A percentile compares a stretch with the other conserved stretches of the same genome.
Evolutionary conservation across 2,797 vertebrate species (phyloP).

Genomic region (Spatula versicolor): DNA sequence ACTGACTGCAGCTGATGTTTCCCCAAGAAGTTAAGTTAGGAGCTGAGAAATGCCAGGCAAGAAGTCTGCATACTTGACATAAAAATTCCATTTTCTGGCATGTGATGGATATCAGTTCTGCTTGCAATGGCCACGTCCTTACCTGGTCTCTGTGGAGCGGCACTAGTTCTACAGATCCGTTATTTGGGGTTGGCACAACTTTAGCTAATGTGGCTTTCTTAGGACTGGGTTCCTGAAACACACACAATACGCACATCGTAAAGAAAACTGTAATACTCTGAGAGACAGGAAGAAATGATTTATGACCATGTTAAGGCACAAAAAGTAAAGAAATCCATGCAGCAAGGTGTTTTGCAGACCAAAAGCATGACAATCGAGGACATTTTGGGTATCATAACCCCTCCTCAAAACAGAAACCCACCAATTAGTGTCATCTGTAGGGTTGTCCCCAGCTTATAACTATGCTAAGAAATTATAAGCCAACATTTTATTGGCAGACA

Average conservation of each 20-base stretch:
- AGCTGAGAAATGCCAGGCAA: not conserved
- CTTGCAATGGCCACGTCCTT: not conserved
- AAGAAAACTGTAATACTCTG: fast-evolving
- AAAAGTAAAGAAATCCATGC: not conserved
- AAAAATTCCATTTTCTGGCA: not conserved
- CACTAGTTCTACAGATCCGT: conserved; percentile 92
- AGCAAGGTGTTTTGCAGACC: fast-evolving
- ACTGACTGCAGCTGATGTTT: too few relatives aligned
- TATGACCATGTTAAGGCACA: fast-evolving
- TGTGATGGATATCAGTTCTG: fast-evolving
- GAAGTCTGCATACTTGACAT: fast-evolving
- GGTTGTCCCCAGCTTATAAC: too few relatives aligned
- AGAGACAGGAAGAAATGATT: too few relatives aligned
- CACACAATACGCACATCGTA: fast-evolving
- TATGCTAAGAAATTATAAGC: too few relatives aligned
- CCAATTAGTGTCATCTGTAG: too few relatives aligned
- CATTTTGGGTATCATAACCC: fast-evolving
- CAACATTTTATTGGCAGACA: too few relatives aligned
- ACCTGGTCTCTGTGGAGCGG: conserved; percentile 90
- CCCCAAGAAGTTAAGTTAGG: not conserved
- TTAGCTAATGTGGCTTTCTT: conserved; percentile 89
- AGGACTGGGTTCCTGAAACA: conserved; percentile 85
- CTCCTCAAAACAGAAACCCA: not conserved
- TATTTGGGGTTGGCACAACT: conserved; percentile 94
- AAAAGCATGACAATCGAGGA: fast-evolving